Conservation (phyloP, 2,888 invertebrate genomes). For the Hecatera dysodea region DNA sequence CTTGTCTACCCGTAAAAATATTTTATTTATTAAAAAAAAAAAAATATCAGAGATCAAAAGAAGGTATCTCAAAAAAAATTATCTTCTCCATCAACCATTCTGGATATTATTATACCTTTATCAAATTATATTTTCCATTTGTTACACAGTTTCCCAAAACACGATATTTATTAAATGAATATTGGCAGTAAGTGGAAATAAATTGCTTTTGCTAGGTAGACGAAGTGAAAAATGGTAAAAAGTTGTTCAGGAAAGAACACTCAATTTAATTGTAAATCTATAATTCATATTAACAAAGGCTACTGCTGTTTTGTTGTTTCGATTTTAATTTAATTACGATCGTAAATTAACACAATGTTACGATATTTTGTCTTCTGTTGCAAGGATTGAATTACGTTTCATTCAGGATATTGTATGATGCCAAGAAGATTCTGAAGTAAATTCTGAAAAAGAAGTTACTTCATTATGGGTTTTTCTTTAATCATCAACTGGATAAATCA, state of each 20-base stretch:
- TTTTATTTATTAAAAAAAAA: neutral
- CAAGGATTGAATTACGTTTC: constrained; percentile 11
- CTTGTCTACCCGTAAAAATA: neutral
- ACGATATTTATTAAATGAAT: constrained; percentile 39
- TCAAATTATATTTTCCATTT: constrained; percentile 36
- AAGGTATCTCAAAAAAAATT: neutral
- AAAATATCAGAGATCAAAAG: neutral
- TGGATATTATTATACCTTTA: constrained; percentile 9
- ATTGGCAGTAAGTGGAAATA: constrained; percentile 37
- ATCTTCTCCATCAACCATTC: constrained; percentile 1
- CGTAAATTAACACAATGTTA: constrained; percentile 34
- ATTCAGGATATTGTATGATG: neutral
- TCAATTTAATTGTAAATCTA: constrained; percentile 40
- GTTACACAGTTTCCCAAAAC: neutral
- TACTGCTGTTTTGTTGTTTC: constrained; percentile 27
- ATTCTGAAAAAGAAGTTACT: too few species aligned
- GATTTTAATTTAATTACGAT: constrained; percentile 27
- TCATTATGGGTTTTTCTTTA: too few species aligned
- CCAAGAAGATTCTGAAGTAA: neutral
- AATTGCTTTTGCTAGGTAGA: constrained; percentile 29
- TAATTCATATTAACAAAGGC: constrained; percentile 46
- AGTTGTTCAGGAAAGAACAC: constrained; percentile 6
- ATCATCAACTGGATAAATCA: too few species aligned
- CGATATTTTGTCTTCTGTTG: constrained; percentile 27
- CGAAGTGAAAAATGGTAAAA: constrained; percentile 30